Percentiles rank a stretch among this genome's conserved stretches.
Conservation (phyloP, 1,140 invertebrate species). For the Andricus grossulariae region DNA sequence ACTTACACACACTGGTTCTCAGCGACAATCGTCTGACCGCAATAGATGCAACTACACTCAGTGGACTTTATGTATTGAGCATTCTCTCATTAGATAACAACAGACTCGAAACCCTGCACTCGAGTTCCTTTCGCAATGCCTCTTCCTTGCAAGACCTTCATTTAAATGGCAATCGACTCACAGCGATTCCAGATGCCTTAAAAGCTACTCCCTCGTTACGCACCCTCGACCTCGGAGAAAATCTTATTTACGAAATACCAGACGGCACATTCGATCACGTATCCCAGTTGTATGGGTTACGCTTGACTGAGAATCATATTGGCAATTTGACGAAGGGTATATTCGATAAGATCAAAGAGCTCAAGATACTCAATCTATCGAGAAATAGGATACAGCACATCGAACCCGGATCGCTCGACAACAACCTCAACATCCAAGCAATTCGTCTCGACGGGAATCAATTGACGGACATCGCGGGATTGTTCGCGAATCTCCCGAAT, state of each 20-base stretch:
- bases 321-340: slow-evolving; percentile 89
- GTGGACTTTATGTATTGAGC: slow-evolving; percentile 85
- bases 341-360: slow-evolving; percentile 87
- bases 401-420: slow-evolving; percentile 90
- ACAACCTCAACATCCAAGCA: slow-evolving; percentile 89
- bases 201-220: slow-evolving; percentile 87
- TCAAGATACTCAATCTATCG: slow-evolving; percentile 92
- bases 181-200: slow-evolving; percentile 89
- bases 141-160: slow-evolving; percentile 91
- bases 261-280: slow-evolving; percentile 90
- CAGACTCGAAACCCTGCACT: slow-evolving; percentile 84
- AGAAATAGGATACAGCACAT: slow-evolving; percentile 90
- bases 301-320: slow-evolving; percentile 91
- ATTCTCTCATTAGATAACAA: slow-evolving; percentile 91
- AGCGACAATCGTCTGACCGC: slow-evolving; percentile 89
- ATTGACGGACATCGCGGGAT: slow-evolving; percentile 87
- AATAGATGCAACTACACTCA: slow-evolving; percentile 86
- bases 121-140: slow-evolving; percentile 88
- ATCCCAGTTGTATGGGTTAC: slow-evolving; percentile 86
- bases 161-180: slow-evolving; percentile 90
- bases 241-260: slow-evolving; percentile 88
- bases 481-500: slow-evolving; percentile 91
- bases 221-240: slow-evolving; percentile 92
- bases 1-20: slow-evolving; percentile 89
- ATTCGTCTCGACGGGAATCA: slow-evolving; percentile 92